Evolutionary conservation across 1,140 invertebrate genomes (phyloP), one percentile per base, ranked within the genome.

Genomic region (Bombus impatiens): DNA sequence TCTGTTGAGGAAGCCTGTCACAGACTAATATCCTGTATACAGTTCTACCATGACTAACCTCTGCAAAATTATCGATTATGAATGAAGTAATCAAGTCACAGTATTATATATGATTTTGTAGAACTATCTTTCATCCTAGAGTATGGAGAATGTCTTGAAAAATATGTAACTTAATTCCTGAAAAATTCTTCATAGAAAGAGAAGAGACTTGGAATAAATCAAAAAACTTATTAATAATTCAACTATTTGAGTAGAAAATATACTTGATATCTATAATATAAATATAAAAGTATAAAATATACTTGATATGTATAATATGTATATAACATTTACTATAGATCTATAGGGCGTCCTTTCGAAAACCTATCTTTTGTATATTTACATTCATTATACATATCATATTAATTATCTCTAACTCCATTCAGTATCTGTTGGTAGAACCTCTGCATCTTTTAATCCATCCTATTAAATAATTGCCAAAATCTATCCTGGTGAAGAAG

Each of bases 11-110:
- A 89, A 89, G 72, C 80, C 85, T 62, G 10, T 78, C 80, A 42
- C 75, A 68, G n/a, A 84, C 70, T 78, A 71, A 84, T 78, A 87
- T 84, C 84, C 77, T 87, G n/a, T 80, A 22, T 53, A 53, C 22
- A 35, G 44, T 62, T 80, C 15, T 62, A 47, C 28, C 74, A 40
- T 81, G 59, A 53, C 72, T 78, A 72, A 32, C 37, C 18, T 47
- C 8, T 28, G 35, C 47, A 57, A 70, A 84, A 37, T 84, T 79
- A 84, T 84, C 53, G 77, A 84, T 72, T 47, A 22, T 53, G 6
- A 12, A 42, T 35, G 65, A 42, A 62, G 53, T 72, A 79, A 84
- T 32, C 18, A 67, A 79, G 37, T 59, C 42, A 42, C 1, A 18
- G n/a, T 15, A 3, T 76, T 62, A 37, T 35, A 28, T 72, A 47